Base-by-base conservation (phyloP, 2,888 invertebrate species). In the Drosophila macrospina region DNA sequence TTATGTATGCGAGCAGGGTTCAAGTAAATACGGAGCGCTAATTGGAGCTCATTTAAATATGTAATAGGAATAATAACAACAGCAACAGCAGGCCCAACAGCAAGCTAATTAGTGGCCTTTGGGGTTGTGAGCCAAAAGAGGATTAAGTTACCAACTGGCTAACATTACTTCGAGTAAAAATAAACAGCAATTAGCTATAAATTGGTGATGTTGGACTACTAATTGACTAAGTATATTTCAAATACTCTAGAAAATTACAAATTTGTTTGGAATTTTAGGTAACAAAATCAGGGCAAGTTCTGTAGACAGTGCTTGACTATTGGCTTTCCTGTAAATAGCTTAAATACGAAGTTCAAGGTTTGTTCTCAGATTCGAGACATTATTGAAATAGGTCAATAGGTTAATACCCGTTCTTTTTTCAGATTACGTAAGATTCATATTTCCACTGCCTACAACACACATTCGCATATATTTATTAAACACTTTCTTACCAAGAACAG, bases 1-100 rank as follows among this genome's bases (percentile, higher is more conserved):
- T 59, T 48, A 47, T 42, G 47, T 57, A 69, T 69, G 54, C 56
- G 30, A 65, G 20, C 15, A 39, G 42, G 34, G 42, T 56, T 8
- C 42, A 28, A 28, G 39, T 61, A 47, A 69, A 73, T 50, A 26
- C 37, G 51, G 42, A 50, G 70, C 74, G 54, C 80, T 59, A 79
- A 80, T 85, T 85, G 74, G 66, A 64, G 69, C 61, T 67, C 36
- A 70, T 76, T 76, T 71, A 65, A 87, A 79, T 83, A 69, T 70
- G 62, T 50, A 67, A 81, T 55, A 5, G 44, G 44, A 55, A 44
- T 20, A 36, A 54, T 32, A 44, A 47, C 41, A 55, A 34, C 30
- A 13, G 13, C 0, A 28, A 28, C 28, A 28, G 6, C 28, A 36
- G 48, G 24, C 32, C n/a, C 8, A 24, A 20, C 24, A 54, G 41